Base-by-base conservation (phyloP, 2,113 vertebrate species). In the Trichechus manatus region DNA sequence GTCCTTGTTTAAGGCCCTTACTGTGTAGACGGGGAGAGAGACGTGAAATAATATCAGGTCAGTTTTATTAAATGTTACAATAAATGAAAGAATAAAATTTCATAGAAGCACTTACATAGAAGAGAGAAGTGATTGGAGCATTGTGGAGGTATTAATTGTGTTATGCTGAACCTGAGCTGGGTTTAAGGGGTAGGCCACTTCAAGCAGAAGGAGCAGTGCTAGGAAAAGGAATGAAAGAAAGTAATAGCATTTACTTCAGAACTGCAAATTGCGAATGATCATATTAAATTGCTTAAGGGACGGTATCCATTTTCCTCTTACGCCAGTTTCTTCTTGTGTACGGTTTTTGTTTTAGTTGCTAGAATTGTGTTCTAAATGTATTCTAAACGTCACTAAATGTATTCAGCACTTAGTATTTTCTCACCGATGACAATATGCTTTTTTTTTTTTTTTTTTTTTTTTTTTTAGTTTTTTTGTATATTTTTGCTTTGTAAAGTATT, bases 391-490 rank as follows among this genome's bases (percentile, higher is more conserved):
- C 39, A 80, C 29, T 66, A 86, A 47, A 89, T 87, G 0, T 68
- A 84, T 85, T 95, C 5, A 87, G 15, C 50, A 94, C 59, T 36
- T 91, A 59, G 31, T 95, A 75, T 64, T 87, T 95, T 77, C 44
- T 93, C 53, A 89, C 23, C 70, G 78, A 83, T 75, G 14, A 14
- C 10, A 92, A 0, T 74, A 10, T 66, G 11, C 25, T 25, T 25
- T 50, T 79, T 56, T 89, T 56, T 39, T 53, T 91, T 89, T 72
- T 39, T 44, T 91, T 5, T 14, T 77, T 96, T 95, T 89, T 17
- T 96, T 95, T 89, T 17, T n/a, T n/a, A n/a, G n/a, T n/a, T n/a
- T n/a, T 96, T 95, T 89, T 17, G 53, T 56, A 92, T 86, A 14
- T 36, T 25, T 59, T 90, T 95, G 31, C 10, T 68, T 77, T 79